phyloP scores from a whole-genome alignment of 2,113 vertebrate species.

The Mungos mungo region DNA sequence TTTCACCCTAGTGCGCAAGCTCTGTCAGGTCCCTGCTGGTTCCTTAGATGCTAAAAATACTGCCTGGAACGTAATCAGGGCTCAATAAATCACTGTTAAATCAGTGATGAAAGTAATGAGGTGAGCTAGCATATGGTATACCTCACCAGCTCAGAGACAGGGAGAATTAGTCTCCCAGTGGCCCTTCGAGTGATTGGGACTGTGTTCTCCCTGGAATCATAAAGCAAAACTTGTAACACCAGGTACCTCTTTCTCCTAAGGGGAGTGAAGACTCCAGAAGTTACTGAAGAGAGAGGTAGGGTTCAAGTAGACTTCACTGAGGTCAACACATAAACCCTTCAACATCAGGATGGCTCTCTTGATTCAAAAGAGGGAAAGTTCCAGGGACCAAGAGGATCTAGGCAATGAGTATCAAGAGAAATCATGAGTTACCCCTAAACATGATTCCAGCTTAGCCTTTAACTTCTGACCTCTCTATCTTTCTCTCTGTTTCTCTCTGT shows the following conservation, averaged over 20 bases:
- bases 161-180: not conserved
- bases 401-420: not conserved
- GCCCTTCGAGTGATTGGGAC: not conserved
- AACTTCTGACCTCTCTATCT: not conserved
- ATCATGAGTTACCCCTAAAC: rapidly evolving
- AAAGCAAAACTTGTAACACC: not conserved
- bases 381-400: not conserved
- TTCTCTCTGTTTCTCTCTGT: not conserved
- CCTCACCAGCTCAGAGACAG: not conserved
- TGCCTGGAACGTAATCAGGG: not conserved
- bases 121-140: not conserved
- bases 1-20: not conserved
- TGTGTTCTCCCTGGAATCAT: not conserved
- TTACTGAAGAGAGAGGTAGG: not conserved
- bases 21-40: not conserved
- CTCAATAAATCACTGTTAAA: not conserved
- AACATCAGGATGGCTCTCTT: not conserved
- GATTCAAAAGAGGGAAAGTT: not conserved
- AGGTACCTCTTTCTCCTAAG: not conserved
- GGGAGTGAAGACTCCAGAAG: not conserved
- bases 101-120: not conserved
- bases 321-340: not conserved
- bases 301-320: not conserved
- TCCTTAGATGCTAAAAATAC: not conserved
- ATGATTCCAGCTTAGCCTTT: not conserved